Evolutionary conservation across 2,113 vertebrate genomes (phyloP).

Genomic region (Misgurnus anguillicaudatus): DNA sequence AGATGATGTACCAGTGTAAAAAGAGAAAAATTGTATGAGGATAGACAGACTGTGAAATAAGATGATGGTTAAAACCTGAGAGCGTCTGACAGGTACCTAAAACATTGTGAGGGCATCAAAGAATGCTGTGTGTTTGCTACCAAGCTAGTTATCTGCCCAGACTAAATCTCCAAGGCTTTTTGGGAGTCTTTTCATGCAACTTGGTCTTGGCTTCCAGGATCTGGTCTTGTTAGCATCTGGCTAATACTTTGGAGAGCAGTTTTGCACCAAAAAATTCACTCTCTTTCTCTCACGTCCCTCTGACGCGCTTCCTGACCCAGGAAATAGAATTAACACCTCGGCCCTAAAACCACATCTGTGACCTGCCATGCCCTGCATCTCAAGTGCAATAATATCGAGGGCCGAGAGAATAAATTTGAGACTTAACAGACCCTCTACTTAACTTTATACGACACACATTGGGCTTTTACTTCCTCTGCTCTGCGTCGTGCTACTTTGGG

Average conservation of each 20-base stretch:
- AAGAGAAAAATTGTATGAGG: slow-evolving; percentile 36
- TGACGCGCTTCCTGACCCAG: slow-evolving; percentile 76
- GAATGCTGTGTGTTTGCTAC: neutral
- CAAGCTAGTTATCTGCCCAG: neutral
- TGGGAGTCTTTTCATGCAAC: neutral
- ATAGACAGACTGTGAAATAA: slow-evolving; percentile 55
- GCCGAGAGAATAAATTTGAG: slow-evolving; percentile 50
- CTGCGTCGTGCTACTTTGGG: slow-evolving; percentile 22
- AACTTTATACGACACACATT: slow-evolving; percentile 48
- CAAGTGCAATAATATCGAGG: slow-evolving; percentile 26
- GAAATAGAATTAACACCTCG: slow-evolving; percentile 80
- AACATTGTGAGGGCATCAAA: neutral
- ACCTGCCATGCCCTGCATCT: slow-evolving; percentile 43
- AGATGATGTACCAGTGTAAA: slow-evolving; percentile 66
- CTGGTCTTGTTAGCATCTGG: slow-evolving; percentile 32
- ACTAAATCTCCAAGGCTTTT: neutral
- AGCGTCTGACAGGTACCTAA: neutral
- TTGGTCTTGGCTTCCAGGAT: slow-evolving; percentile 22
- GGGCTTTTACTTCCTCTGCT: slow-evolving; percentile 37
- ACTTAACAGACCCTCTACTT: slow-evolving; percentile 39
- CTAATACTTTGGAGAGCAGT: neutral
- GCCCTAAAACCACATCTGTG: slow-evolving; percentile 70
- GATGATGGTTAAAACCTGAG: slow-evolving; percentile 1
- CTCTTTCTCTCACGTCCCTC: slow-evolving; percentile 53
- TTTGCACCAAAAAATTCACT: slow-evolving; percentile 26